These are phyloP conservation scores for Acrocephalus arundinaceus DNA, from an alignment of 2,113 vertebrate genomes.

Conservation along the genomic window DNA sequence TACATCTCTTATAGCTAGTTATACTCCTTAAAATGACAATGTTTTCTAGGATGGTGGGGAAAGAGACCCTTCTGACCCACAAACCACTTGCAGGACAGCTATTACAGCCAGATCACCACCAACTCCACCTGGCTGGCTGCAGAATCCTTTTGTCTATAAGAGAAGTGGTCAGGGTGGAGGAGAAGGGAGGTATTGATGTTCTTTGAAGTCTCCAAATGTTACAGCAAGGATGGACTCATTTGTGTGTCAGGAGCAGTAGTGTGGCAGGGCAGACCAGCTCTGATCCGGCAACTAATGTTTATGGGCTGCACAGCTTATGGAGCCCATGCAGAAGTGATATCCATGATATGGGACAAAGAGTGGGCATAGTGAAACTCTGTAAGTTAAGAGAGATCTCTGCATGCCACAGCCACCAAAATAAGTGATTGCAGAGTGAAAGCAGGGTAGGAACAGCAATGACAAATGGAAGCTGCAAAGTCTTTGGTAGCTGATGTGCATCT, in stretches of 20 bases:
- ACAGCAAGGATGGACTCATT: fast-evolving
- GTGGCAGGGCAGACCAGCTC: neutral
- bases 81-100: neutral
- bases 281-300: neutral
- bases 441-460: neutral
- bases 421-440: neutral
- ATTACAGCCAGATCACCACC: neutral
- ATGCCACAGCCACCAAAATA: neutral
- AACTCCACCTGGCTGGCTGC: neutral
- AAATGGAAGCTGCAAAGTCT: neutral
- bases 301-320: neutral
- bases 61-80: neutral
- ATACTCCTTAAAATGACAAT: neutral
- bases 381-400: neutral
- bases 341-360: neutral
- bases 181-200: neutral
- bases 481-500: neutral
- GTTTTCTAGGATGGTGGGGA: neutral
- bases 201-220: neutral
- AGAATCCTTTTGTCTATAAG: neutral
- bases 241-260: neutral
- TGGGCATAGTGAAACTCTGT: neutral
- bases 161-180: neutral
- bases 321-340: neutral
- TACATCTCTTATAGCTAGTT: neutral